phyloP scores from a whole-genome alignment of 2,113 vertebrate genomes.

The Psammodynastes pulverulentus region DNA sequence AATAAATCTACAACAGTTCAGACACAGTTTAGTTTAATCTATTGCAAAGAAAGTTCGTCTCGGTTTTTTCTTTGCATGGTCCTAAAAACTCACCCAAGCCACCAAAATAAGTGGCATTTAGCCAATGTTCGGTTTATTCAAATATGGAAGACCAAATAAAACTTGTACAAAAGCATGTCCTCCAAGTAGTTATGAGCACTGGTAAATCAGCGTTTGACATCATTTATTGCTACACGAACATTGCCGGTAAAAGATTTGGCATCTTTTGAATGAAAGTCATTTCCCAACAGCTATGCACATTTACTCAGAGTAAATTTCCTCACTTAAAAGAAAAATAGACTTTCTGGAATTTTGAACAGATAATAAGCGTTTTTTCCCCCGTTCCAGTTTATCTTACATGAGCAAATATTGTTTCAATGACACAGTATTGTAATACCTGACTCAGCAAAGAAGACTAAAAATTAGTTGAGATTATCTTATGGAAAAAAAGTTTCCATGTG shows the following conservation, averaged over 20 bases:
- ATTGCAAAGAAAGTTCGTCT: background rate
- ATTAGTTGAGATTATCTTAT: background rate
- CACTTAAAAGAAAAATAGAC: background rate
- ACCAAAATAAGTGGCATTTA: constrained; percentile 22
- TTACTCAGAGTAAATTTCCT: background rate
- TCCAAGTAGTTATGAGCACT: constrained; percentile 11
- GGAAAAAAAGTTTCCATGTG: constrained; percentile 18
- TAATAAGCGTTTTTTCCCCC: background rate
- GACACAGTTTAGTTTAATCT: constrained; percentile 30
- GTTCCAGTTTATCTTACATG: background rate
- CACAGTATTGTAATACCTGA: background rate
- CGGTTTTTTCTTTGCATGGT: constrained; percentile 20
- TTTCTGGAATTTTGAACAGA: background rate
- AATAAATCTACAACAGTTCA: constrained; percentile 35
- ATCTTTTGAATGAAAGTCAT: background rate
- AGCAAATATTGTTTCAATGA: background rate
- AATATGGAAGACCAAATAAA: constrained; percentile 26
- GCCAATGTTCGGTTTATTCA: constrained; percentile 35
- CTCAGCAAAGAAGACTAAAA: background rate
- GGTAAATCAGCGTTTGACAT: background rate
- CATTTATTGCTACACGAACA: constrained; percentile 46
- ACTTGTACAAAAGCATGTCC: background rate
- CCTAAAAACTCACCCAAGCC: constrained; percentile 39
- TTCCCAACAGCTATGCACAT: background rate
- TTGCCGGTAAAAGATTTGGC: background rate